These are phyloP conservation scores for Eudemis profundana DNA, from an alignment of 2,888 invertebrate species.

Conservation along the genomic window DNA sequence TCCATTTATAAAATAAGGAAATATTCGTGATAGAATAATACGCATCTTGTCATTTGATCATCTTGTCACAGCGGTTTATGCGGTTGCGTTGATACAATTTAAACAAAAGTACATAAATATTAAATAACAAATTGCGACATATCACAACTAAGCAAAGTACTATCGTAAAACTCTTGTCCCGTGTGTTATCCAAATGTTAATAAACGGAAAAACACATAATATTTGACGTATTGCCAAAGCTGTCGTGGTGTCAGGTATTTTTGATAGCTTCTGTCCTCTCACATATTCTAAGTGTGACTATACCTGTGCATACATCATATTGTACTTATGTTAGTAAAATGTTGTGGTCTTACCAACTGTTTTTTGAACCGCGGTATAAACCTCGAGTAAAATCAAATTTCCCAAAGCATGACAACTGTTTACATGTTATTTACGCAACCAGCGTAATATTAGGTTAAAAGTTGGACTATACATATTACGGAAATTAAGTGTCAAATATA, in stretches of 20 bases:
- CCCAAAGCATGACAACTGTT: neutral
- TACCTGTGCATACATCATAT: too few relatives aligned
- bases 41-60: conserved; percentile 19
- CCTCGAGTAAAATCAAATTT: neutral
- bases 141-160: neutral
- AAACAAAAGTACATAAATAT: neutral
- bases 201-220: too few relatives aligned
- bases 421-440: conserved; percentile 20
- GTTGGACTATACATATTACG: conserved; percentile 12
- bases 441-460: conserved; percentile 1
- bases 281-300: too few relatives aligned
- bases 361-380: neutral
- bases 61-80: conserved; percentile 17
- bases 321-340: too few relatives aligned
- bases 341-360: neutral
- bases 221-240: too few relatives aligned
- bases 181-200: too few relatives aligned
- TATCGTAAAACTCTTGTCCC: neutral
- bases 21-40: conserved; percentile 21
- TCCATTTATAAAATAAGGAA: conserved; percentile 31
- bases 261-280: too few relatives aligned
- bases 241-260: too few relatives aligned
- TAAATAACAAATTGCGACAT: neutral
- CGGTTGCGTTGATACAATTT: conserved; percentile 11
- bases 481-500: conserved; percentile 22